Base-by-base conservation (phyloP, 2,797 vertebrate species). In the Ciconia nigra region DNA sequence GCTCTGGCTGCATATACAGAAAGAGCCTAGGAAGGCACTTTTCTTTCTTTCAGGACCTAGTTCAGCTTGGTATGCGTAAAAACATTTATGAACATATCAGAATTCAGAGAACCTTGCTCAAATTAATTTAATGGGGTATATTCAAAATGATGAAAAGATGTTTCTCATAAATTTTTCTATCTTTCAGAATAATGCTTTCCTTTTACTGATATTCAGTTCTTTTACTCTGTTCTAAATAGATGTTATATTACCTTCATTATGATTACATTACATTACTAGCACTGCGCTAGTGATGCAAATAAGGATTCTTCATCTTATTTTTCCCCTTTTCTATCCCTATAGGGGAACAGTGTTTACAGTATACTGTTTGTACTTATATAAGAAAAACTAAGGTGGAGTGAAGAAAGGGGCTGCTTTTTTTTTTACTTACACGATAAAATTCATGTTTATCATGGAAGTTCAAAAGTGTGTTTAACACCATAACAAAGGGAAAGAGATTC, bases 1-100 rank as follows among this genome's bases (percentile, higher is more conserved):
- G 41, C 66, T 90, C 59, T 86, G 69, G 26, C 54, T 90, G 81
- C 51, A 47, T 42, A 46, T 5, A 35, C 55, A 85, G 59, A 77
- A 95, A 95, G 49, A 88, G 72, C 31, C 54, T 83, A 86, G 85
- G 80, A 91, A 96, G 83, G 92, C 94, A 96, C 37, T 93, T 93
- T 83, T 65, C 93, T 82, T 92, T 95, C 82, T 96, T 86, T 93
- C 47, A 63, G 39, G 62, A 55, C 10, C 28, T 84, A 72, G 58
- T 72, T 95, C 58, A 92, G 83, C 73, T 82, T 82, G 31, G 16
- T 54, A 21, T 51, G 46, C 9, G 2, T 44, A 82, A 95, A 96
- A 96, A 70, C 73, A 28, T 72, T 51, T 71, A 61, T 19, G 83
- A 93, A 95, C 73, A 7, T 69, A 79, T 4, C 33, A 82, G 80